Base-by-base conservation (phyloP, 1,140 invertebrate species). In the Calephelis virginiensis region DNA sequence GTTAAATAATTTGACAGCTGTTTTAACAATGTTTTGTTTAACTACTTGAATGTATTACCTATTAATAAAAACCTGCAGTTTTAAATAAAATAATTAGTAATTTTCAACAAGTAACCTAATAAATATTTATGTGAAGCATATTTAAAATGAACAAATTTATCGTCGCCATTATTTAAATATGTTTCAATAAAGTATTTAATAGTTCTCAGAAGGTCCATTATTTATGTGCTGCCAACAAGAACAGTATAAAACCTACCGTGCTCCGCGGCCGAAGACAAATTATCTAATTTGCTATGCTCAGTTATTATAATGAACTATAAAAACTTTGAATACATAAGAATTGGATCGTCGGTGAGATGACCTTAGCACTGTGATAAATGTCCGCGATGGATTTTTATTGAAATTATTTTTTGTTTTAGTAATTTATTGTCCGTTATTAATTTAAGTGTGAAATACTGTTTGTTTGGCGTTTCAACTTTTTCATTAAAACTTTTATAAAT, bases 261-360 rank as follows among this genome's bases (percentile, higher is more conserved):
- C 60, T 66, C 38, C 65, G 68, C 69, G 65, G 53, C 28, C 70
- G 78, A 85, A 86, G 85, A 88, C 85, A 88, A 86, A 87, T 87
- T 85, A 75, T 75, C 75, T 78, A 82, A 85, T 86, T 85, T 80
- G 79, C 67, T 70, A 79, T 76, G 80, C 69, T 75, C 71, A 74
- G 81, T 84, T 80, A 81, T 83, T 84, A 83, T 84, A 87, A 87
- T 87, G 83, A 83, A 80, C 74, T 60, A 14, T 11, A 45, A 43
- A 28, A 61, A 46, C 38, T 61, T 14, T 13, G 40, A 9, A 43
- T 13, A 49, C 48, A 49, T 49, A 14, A 43, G 8, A 43, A 43
- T 9, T 50, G 9, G 13, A 14, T 50, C 14, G 14, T 50, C 8
- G 4, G 8, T 14, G 14, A 8, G 48, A 14, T 50, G 14, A 50